Evolutionary conservation across 2,888 invertebrate genomes (phyloP).

Genomic region (Sturmia bella): DNA sequence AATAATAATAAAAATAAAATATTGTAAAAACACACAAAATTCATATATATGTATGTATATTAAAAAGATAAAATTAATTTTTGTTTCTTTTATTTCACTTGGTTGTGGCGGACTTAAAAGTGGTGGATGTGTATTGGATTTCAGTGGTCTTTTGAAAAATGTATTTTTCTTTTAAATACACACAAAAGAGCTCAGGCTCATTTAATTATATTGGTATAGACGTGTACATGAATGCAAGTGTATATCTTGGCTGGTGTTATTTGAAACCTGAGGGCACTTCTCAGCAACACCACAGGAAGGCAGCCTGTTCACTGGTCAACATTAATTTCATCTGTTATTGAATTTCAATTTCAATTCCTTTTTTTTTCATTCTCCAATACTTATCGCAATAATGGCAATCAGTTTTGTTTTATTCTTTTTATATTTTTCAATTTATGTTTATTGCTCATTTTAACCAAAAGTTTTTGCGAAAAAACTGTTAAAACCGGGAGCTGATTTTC

Average conservation of each 20-base stretch:
- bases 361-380: not conserved
- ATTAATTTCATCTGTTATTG: not conserved
- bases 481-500: too few species aligned
- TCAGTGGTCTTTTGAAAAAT: too few species aligned
- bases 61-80: conserved; percentile 23
- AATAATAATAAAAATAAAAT: conserved; percentile 25
- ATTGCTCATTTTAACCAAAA: conserved; percentile 24
- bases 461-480: not conserved
- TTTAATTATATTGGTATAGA: too few species aligned
- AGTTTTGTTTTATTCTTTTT: conserved; percentile 15
- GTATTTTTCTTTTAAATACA: too few species aligned
- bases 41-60: conserved; percentile 32
- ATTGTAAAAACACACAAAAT: conserved; percentile 32
- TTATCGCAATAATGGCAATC: not conserved
- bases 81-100: conserved; percentile 33
- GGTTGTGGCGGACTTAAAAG: conserved; percentile 8
- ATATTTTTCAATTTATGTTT: conserved; percentile 4
- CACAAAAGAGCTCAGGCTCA: too few species aligned
- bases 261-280: too few species aligned
- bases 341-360: not conserved
- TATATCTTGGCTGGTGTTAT: too few species aligned
- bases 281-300: too few species aligned
- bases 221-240: too few species aligned
- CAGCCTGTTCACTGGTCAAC: too few species aligned
- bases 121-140: not conserved